Conservation (phyloP, 2,888 invertebrate species). For the Nemotelus nigrinus region DNA sequence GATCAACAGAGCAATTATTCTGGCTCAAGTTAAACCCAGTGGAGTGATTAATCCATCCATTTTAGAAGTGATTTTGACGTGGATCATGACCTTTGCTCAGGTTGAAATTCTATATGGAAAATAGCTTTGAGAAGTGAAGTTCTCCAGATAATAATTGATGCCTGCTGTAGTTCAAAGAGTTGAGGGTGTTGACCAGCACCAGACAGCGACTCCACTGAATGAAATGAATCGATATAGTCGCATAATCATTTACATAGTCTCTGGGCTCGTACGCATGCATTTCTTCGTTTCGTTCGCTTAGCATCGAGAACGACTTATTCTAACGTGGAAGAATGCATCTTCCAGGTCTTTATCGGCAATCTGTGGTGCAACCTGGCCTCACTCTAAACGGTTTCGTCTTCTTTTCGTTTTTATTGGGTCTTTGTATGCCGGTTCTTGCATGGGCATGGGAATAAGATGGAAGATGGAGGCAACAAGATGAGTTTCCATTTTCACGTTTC, state of each 20-base stretch:
- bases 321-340: slow-evolving; percentile 32
- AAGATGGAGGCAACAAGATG: not conserved
- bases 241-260: slow-evolving; percentile 14
- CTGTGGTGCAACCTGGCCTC: slow-evolving; percentile 21
- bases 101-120: slow-evolving; percentile 1
- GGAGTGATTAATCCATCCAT: slow-evolving; percentile 31
- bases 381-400: slow-evolving; percentile 10
- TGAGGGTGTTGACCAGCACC: slow-evolving; percentile 7
- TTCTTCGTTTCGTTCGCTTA: not conserved
- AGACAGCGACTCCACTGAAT: not conserved
- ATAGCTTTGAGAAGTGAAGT: not conserved
- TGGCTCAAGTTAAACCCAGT: slow-evolving; percentile 8
- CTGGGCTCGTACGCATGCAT: not conserved
- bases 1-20: not conserved
- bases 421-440: not conserved
- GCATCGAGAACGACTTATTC: not conserved
- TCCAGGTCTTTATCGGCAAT: slow-evolving; percentile 6
- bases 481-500: slow-evolving; percentile 1
- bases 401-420: not conserved
- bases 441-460: not conserved
- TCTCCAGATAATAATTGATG: not conserved
- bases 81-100: slow-evolving; percentile 34
- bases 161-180: not conserved
- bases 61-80: slow-evolving; percentile 36
- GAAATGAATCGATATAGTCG: slow-evolving; percentile 16